Base-by-base conservation (phyloP, 2,113 vertebrate genomes). In the Menura novaehollandiae region DNA sequence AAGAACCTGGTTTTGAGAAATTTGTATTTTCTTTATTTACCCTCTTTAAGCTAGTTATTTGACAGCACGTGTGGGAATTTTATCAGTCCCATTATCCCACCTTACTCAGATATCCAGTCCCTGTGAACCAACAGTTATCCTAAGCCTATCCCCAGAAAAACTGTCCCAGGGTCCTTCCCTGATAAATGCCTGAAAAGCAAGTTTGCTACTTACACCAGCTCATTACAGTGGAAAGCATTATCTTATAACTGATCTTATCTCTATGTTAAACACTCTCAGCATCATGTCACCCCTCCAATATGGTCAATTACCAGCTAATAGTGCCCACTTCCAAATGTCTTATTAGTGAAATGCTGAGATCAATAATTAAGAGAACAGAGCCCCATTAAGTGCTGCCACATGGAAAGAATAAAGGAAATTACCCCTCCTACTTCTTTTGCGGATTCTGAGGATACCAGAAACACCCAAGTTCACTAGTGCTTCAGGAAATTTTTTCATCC, bases 341-440 rank as follows among this genome's bases (percentile, higher is more conserved):
- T 96, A 93, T 85, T 95, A 89, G 89, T 97, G 96, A 97, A 97
- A 97, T 67, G 75, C 76, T 56, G 49, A 85, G 96, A 97, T 98
- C 98, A 97, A 98, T 98, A 98, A 97, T 96, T 98, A 97, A 98
- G 85, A 97, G 93, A 85, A 96, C 88, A 89, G 17, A 94, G 85
- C 87, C 90, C 92, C 97, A 96, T 95, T 96, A 84, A 90, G 32
- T 33, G 72, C 49, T 0, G 2, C 37, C 6, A 7, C 5, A 8
- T 37, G 72, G 56, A 84, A 77, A 28, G 49, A 80, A 64, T 37
- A 47, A 64, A 71, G 68, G 74, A 73, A 88, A 81, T 82, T 41
- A 91, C 27, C 20, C 51, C 84, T 78, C 59, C 72, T 59, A 20
- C 8, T 66, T 22, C 73, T 75, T 53, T 13, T 62, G 47, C 51